phyloP scores from a whole-genome alignment of 2,113 vertebrate genomes.

The Mus musculus region DNA sequence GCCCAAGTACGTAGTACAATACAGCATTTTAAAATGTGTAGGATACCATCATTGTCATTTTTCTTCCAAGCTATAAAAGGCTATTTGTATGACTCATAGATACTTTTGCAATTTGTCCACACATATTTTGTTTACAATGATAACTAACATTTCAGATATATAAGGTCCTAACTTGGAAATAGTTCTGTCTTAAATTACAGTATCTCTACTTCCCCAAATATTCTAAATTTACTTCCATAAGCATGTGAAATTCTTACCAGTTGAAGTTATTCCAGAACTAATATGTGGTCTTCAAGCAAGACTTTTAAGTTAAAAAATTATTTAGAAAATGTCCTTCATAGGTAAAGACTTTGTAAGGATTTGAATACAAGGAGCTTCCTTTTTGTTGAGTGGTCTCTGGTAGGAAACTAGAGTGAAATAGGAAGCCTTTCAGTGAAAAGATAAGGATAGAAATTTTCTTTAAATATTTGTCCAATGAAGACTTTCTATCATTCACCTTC shows the following conservation, averaged over 20 bases:
- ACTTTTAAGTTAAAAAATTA: conserved; percentile 56
- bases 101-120: conserved; percentile 12
- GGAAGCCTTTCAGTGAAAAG: background rate
- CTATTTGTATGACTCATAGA: background rate
- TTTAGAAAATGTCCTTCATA: conserved; percentile 6
- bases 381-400: conserved; percentile 32
- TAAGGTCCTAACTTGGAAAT: background rate
- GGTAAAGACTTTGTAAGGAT: conserved; percentile 39
- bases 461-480: conserved; percentile 7
- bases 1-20: conserved; percentile 4
- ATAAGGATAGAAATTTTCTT: background rate
- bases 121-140: conserved; percentile 15
- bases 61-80: conserved; percentile 36
- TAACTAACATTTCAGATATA: background rate
- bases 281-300: conserved; percentile 17
- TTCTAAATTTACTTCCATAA: conserved; percentile 37
- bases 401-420: background rate
- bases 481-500: background rate
- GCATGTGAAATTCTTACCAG: conserved; percentile 23
- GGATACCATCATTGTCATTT: conserved; percentile 28
- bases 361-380: background rate
- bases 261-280: background rate
- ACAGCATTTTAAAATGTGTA: background rate
- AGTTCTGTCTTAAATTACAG: conserved; percentile 38
- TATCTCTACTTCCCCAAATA: conserved; percentile 4